These are phyloP conservation scores for Sarotherodon lohbergeri DNA, from an alignment of 2,113 vertebrate species.

Conservation along the genomic window DNA sequence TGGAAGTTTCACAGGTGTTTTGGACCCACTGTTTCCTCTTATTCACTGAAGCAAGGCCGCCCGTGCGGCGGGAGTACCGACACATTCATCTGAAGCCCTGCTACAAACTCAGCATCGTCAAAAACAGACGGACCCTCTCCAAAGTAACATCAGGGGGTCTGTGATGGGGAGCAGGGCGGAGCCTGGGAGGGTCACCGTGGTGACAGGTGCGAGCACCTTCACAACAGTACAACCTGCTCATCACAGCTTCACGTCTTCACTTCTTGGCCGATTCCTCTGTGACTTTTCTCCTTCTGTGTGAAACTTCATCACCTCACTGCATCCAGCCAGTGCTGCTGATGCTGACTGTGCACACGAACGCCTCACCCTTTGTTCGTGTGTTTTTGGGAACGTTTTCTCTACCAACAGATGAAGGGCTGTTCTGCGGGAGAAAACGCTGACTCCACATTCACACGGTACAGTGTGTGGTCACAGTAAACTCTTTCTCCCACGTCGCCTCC, in stretches of 20 bases:
- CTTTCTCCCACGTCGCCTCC: not conserved
- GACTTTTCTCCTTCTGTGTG: not conserved
- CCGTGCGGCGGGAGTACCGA: fast-evolving
- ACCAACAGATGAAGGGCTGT: too few species aligned
- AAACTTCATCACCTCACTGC: fast-evolving
- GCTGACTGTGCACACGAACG: fast-evolving
- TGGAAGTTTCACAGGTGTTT: not conserved
- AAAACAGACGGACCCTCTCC: not conserved
- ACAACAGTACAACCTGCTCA: not conserved
- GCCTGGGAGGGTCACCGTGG: not conserved
- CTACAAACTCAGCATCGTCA: not conserved
- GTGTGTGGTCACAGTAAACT: not conserved
- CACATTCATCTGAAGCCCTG: not conserved
- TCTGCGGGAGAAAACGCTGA: not conserved
- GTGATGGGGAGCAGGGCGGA: not conserved
- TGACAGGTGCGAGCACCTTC: not conserved
- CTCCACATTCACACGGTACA: not conserved
- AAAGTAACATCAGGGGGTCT: not conserved
- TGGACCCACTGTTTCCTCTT: not conserved
- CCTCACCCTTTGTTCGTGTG: not conserved
- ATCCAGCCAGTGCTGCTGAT: not conserved
- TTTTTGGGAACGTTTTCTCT: fast-evolving
- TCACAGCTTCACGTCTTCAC: not conserved
- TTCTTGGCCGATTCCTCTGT: fast-evolving
- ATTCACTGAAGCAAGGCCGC: not conserved